These are phyloP conservation scores for Gulo gulo DNA, from an alignment of 2,113 vertebrate genomes.

Conservation along the genomic window DNA sequence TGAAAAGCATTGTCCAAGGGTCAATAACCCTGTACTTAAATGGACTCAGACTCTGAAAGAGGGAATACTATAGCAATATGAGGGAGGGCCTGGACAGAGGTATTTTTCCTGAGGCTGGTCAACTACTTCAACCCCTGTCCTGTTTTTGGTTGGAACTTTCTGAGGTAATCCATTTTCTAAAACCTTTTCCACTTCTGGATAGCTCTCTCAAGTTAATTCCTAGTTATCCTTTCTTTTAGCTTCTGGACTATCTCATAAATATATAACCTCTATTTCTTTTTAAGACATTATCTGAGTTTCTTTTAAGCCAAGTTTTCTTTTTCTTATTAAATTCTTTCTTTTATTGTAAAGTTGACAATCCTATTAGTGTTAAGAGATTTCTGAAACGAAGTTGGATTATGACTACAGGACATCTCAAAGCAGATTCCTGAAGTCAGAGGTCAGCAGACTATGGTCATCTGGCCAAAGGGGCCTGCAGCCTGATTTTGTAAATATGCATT, in stretches of 20 bases:
- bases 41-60: background rate
- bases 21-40: background rate
- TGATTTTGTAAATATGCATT: background rate
- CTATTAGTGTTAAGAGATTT: background rate
- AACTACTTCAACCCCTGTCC: background rate
- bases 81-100: background rate
- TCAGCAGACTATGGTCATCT: background rate
- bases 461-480: background rate
- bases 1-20: background rate
- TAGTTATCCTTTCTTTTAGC: background rate
- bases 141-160: background rate
- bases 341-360: background rate
- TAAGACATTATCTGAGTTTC: background rate
- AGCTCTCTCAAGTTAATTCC: background rate
- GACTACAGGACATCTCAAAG: background rate
- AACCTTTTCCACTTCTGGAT: background rate
- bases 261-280: background rate
- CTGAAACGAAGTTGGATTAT: background rate
- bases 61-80: background rate
- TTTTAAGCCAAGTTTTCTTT: slow-evolving; percentile 7
- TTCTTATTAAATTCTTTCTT: background rate
- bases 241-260: background rate
- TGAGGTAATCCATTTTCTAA: background rate
- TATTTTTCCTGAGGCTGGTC: background rate
- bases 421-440: background rate